Base-by-base conservation (phyloP, 1,140 invertebrate genomes). In the Augochlora pura region DNA sequence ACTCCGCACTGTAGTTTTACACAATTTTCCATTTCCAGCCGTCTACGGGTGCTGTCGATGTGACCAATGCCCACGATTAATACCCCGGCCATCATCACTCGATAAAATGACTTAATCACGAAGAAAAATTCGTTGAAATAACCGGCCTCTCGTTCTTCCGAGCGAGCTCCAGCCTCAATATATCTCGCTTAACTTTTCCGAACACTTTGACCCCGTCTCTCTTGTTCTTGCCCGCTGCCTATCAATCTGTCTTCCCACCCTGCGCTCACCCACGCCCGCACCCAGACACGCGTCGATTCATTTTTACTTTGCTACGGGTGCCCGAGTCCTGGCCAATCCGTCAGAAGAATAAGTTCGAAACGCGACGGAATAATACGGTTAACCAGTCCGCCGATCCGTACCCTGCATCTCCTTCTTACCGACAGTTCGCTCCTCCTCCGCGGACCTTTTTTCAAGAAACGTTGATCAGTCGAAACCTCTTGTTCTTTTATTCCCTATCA, bases 181-280 rank as follows among this genome's bases (percentile, higher is more conserved):
- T 77, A 72, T 77, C 76, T 72, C 76, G 76, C 68, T 77, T 77
- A 77, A 77, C 75, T 71, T 71, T 70, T 42, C 66, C 42, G 18
- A 32, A 66, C 64, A 21, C 74, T 10, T 59, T 8, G 1, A 8
- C 42, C 42, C 42, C 66, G 1, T 21, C 65, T 69, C 54, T 21
- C 57, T 57, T 72, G 23, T 16, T 32, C 49, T 38, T 62, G 12
- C 46, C 32, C 46, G 27, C 39, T 25, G 64, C 54, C 66, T 72
- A 72, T 78, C 76, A 78, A 78, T 78, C 76, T 65, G 64, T 57
- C 68, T 64, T 42, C 39, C 54, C 42, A 46, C 42, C 42, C 42
- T 4, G 42, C 42, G 12, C 42, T 2, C 9, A 46, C 42, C 42
- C 42, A 9, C 42, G 9, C 42, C 42, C 42, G 9, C 42, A 9